These are phyloP conservation scores for Limenitis camilla DNA, from an alignment of 2,888 invertebrate genomes.

Conservation along the genomic window DNA sequence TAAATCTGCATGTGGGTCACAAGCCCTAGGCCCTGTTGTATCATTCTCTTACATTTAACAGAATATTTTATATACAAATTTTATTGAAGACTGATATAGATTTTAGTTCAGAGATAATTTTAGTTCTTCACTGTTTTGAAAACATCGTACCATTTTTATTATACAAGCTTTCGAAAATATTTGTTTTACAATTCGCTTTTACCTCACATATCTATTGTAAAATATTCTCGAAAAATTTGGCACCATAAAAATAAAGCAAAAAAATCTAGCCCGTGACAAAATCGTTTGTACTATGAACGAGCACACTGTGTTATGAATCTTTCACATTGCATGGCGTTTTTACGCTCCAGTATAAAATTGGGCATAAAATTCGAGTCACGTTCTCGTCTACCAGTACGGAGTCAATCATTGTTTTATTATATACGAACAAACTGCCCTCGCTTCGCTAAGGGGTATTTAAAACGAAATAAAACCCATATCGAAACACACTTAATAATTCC, in stretches of 20 bases:
- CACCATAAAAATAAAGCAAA: conserved; percentile 19
- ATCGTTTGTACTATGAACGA: conserved; percentile 25
- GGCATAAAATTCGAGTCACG: conserved; percentile 62
- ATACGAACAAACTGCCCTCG: conserved; percentile 20
- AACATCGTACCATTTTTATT: background rate
- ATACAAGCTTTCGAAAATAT: background rate
- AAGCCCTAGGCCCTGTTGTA: too few species aligned
- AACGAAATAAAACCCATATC: too few species aligned
- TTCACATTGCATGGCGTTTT: conserved; percentile 52
- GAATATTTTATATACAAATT: too few species aligned
- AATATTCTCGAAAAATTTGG: conserved; percentile 13
- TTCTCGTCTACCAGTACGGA: conserved; percentile 42
- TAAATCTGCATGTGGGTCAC: too few species aligned
- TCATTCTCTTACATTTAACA: too few species aligned
- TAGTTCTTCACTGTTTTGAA: background rate
- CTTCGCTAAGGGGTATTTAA: too few species aligned
- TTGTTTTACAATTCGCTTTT: conserved; percentile 1
- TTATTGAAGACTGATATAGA: too few species aligned
- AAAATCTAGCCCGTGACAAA: conserved; percentile 21
- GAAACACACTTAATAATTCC: too few species aligned
- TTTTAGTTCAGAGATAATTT: too few species aligned
- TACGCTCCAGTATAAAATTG: conserved; percentile 59
- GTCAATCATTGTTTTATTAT: conserved; percentile 72
- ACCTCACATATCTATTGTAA: conserved; percentile 5
- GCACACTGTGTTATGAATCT: conserved; percentile 49